phyloP scores from a whole-genome alignment of 2,113 vertebrate genomes.

The Limanda limanda region DNA sequence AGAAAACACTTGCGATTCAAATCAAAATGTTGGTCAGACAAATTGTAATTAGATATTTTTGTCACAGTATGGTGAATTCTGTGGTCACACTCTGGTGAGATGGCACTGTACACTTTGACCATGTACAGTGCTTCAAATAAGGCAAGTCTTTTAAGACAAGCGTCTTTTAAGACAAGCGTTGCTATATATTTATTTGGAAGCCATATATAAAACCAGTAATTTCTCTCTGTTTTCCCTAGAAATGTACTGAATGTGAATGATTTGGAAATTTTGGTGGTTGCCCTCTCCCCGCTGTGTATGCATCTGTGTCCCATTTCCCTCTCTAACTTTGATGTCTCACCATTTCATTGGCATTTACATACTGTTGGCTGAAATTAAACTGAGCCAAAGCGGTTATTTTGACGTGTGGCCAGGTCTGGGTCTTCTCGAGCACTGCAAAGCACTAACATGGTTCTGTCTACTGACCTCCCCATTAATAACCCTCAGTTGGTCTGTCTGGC shows the following conservation, averaged over 20 bases:
- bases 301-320: constrained; percentile 29
- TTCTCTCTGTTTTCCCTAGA: constrained; percentile 7
- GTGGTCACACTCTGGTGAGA: neutral
- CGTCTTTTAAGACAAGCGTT: neutral
- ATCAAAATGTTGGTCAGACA: neutral
- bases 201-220: constrained; percentile 16
- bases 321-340: constrained; percentile 30
- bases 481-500: constrained; percentile 11
- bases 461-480: constrained; percentile 55
- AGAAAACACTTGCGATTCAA: neutral
- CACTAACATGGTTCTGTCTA: constrained; percentile 43
- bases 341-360: constrained; percentile 42
- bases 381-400: constrained; percentile 46
- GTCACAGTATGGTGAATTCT: neutral
- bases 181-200: constrained; percentile 19
- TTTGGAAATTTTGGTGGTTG: constrained; percentile 9
- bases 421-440: constrained; percentile 22
- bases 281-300: constrained; percentile 20
- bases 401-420: constrained; percentile 29
- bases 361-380: constrained; percentile 46
- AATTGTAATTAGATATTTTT: neutral
- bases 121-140: neutral
- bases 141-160: neutral
- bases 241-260: constrained; percentile 16
- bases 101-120: neutral